These are phyloP conservation scores for Polietes domitor DNA, from an alignment of 2,888 invertebrate species.

Conservation along the genomic window DNA sequence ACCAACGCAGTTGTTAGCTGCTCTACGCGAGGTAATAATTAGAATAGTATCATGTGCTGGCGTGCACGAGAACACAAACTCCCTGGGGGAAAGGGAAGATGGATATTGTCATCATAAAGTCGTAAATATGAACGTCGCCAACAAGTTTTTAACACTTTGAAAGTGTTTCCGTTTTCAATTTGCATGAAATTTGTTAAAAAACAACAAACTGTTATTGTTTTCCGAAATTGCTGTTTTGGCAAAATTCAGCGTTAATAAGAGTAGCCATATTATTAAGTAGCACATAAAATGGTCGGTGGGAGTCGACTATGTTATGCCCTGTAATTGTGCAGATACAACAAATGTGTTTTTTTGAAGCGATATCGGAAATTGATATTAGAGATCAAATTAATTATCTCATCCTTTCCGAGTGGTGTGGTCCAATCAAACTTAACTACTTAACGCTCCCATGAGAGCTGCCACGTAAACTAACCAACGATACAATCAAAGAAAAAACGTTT, in stretches of 20 bases:
- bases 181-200: conserved; percentile 78
- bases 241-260: conserved; percentile 75
- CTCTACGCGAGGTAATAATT: conserved; percentile 59
- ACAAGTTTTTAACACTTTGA: conserved; percentile 70
- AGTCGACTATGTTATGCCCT: too few species aligned
- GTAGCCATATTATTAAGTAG: conserved; percentile 31
- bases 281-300: not conserved
- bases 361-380: too few species aligned
- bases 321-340: too few species aligned
- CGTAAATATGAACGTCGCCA: conserved; percentile 65
- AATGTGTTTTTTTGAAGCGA: too few species aligned
- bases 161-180: conserved; percentile 80
- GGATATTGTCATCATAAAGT: conserved; percentile 39
- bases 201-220: conserved; percentile 61
- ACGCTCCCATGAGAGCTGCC: too few species aligned
- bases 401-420: too few species aligned
- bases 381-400: too few species aligned
- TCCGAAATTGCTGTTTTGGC: conserved; percentile 65
- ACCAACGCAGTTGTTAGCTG: conserved; percentile 13
- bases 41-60: conserved; percentile 51
- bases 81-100: conserved; percentile 52
- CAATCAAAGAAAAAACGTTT: too few species aligned
- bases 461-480: too few species aligned
- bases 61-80: conserved; percentile 48
- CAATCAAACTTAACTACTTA: too few species aligned